These are phyloP conservation scores for Cirrhinus molitorella DNA, from an alignment of 2,797 vertebrate species.

Conservation along the genomic window DNA sequence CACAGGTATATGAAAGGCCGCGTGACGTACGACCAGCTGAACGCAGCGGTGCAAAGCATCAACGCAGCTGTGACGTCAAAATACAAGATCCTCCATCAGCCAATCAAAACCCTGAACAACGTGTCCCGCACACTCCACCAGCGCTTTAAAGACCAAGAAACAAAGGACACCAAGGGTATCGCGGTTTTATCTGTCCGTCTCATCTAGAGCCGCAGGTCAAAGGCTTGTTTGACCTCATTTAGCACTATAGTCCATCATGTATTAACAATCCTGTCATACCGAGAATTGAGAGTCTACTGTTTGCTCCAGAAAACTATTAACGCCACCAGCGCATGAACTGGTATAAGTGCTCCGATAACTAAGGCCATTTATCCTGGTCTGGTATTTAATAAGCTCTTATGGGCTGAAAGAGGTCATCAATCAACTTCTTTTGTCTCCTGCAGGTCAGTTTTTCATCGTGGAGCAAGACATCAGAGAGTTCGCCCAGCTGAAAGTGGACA, in stretches of 20 bases:
- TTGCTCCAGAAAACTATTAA: slow-evolving; percentile 34
- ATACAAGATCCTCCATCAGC: slow-evolving; percentile 86
- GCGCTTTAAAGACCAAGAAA: slow-evolving; percentile 88
- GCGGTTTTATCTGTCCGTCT: neutral
- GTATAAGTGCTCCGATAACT: slow-evolving; percentile 12
- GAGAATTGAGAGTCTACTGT: slow-evolving; percentile 11
- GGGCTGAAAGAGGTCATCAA: slow-evolving; percentile 22
- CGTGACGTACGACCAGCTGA: slow-evolving; percentile 84
- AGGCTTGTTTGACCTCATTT: slow-evolving; percentile 23
- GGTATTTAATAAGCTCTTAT: slow-evolving; percentile 40
- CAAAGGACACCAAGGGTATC: slow-evolving; percentile 87
- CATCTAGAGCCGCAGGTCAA: neutral
- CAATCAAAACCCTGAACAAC: slow-evolving; percentile 76
- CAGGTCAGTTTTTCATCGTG: slow-evolving; percentile 91
- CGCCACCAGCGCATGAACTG: neutral
- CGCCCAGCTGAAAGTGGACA: slow-evolving; percentile 84
- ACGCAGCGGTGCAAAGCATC: slow-evolving; percentile 80
- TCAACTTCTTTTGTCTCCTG: slow-evolving; percentile 27
- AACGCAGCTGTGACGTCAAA: slow-evolving; percentile 84
- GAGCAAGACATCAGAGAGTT: slow-evolving; percentile 90
- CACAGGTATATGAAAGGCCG: slow-evolving; percentile 93
- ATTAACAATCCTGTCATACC: slow-evolving; percentile 21
- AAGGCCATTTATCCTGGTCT: slow-evolving; percentile 36
- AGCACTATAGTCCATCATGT: slow-evolving; percentile 5
- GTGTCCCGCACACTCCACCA: slow-evolving; percentile 78